These are phyloP conservation scores for Trypoxylon attenuatum DNA, from an alignment of 2,888 invertebrate species.

Conservation along the genomic window DNA sequence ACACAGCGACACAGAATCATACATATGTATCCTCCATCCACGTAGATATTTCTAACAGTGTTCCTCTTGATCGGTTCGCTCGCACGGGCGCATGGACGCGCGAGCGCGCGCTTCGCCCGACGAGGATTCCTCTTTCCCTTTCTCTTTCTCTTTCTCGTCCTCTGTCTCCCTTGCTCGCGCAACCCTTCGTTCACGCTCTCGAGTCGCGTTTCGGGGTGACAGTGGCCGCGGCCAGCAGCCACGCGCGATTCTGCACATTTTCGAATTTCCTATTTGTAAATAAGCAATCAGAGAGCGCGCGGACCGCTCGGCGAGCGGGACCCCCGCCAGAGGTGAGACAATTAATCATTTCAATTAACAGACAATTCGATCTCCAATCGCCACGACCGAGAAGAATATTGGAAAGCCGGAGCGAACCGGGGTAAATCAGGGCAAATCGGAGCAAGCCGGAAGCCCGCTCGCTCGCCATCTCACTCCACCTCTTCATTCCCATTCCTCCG, in stretches of 20 bases:
- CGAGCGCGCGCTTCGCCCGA: neutral
- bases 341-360: constrained; percentile 75
- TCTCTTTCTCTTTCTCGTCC: constrained; percentile 2
- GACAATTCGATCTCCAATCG: constrained; percentile 71
- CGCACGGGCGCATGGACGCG: neutral
- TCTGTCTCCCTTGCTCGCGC: neutral
- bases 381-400: constrained; percentile 71
- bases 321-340: constrained; percentile 69
- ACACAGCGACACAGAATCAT: too few species aligned
- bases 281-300: constrained; percentile 71
- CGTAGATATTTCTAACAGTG: constrained; percentile 13
- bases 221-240: constrained; percentile 26
- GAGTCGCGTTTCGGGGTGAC: constrained; percentile 17
- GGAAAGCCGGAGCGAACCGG: constrained; percentile 65
- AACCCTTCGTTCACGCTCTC: too few species aligned
- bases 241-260: constrained; percentile 70
- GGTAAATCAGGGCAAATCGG: constrained; percentile 71
- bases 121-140: neutral
- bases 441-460: constrained; percentile 62
- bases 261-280: constrained; percentile 75
- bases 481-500: too few species aligned
- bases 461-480: constrained; percentile 8
- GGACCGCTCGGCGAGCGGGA: constrained; percentile 31
- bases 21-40: constrained; percentile 14
- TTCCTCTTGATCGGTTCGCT: constrained; percentile 6